Percentiles rank a stretch among this genome's conserved stretches.
Evolutionary conservation across 2,797 vertebrate species (phyloP).

Genomic region (Sarcophilus harrisii): DNA sequence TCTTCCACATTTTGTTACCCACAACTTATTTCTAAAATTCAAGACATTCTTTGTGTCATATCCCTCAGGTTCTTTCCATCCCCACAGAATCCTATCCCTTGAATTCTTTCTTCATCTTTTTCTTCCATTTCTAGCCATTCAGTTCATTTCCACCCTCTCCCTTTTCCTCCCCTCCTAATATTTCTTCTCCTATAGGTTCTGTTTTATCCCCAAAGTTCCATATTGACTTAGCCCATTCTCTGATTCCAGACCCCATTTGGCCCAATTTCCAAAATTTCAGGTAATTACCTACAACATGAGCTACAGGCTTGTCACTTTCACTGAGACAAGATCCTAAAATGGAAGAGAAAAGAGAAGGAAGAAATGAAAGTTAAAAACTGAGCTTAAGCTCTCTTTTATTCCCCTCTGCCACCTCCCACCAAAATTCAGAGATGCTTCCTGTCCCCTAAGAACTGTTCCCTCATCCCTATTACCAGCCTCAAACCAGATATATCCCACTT

Average conservation of each 20-base stretch:
- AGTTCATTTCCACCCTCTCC: background rate
- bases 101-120: background rate
- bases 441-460: background rate
- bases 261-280: background rate
- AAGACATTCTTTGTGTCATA: conserved; percentile 21
- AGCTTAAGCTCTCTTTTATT: background rate
- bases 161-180: background rate
- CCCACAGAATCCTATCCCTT: background rate
- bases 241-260: background rate
- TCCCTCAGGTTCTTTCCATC: background rate
- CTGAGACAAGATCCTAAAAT: conserved; percentile 68
- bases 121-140: background rate
- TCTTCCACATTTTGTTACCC: conserved; percentile 64
- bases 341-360: conserved; percentile 27
- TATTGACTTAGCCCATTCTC: background rate
- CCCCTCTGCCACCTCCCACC: background rate
- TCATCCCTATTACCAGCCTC: background rate
- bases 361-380: conserved; percentile 34
- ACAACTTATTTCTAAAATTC: conserved; percentile 62
- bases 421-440: background rate
- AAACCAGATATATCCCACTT: background rate
- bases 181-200: background rate
- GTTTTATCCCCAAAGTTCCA: background rate
- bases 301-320: conserved; percentile 75
- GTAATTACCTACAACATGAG: conserved; percentile 81